Base-by-base conservation (phyloP, 2,113 vertebrate species). In the Salvelinus namaycush region DNA sequence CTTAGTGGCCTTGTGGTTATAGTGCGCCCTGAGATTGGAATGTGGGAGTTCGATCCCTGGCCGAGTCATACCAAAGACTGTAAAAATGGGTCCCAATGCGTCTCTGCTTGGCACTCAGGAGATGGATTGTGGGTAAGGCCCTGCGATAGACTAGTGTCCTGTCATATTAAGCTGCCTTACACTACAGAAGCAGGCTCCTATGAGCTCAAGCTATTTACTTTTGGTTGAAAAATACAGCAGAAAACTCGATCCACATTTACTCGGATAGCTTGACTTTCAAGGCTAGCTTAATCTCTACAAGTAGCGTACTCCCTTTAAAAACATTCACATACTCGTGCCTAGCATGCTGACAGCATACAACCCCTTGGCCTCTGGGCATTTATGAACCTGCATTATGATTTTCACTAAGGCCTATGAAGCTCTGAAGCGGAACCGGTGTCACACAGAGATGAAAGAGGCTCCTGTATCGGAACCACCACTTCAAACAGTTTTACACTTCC, bases 331-430 rank as follows among this genome's bases (percentile, higher is more conserved):
- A 76, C 34, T 26, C 24, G 72, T 65, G 72, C 77, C 77, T 54
- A 49, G 75, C 68, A 85, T 77, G 82, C 82, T 77, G 81, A 83
- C 59, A 62, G 7, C 59, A 62, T 16, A 62, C 16, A 11, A n/a
- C 59, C n/a, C n/a, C 70, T 68, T 70, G 72, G 79, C 84, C 87
- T 86, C 79, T 70, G 66, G 83, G 78, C 76, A 83, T 83, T 89
- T 91, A 88, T 90, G 84, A 91, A 91, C 84, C 87, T 84, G 79
- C 77, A 88, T 90, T 93, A 91, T 91, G 86, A 92, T 91, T 93
- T 92, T 89, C 87, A 93, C 91, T 90, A 91, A 87, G 76, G 86
- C 75, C 81, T 80, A 27, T 74, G 70, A 83, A 79, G 78, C 27
- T 74, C 70, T 48, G 82, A 82, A 68, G 13, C 20, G 1, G 1